Percentiles rank a stretch among this genome's conserved stretches.
phyloP scores from a whole-genome alignment of 2,797 vertebrate species.

The Myotis vivesi region DNA sequence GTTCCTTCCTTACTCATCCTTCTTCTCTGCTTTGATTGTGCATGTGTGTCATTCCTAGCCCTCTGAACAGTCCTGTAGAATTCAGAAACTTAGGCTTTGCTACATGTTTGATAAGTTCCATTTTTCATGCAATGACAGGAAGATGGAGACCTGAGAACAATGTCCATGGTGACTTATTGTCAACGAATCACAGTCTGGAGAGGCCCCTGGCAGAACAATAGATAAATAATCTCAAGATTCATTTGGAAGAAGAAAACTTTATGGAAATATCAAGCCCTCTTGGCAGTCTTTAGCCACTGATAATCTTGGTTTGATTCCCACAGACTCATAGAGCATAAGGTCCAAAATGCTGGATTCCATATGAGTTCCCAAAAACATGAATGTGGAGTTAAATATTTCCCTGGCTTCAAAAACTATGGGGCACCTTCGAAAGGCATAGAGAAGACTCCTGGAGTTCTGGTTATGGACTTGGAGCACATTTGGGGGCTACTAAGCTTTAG shows the following conservation, averaged over 20 bases:
- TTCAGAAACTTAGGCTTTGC: neutral
- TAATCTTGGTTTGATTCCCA: slow-evolving; percentile 64
- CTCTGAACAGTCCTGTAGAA: neutral
- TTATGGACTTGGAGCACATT: neutral
- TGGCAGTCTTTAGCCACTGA: slow-evolving; percentile 53
- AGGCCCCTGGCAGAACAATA: slow-evolving; percentile 35
- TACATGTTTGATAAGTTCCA: neutral
- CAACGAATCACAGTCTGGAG: neutral
- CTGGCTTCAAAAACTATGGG: neutral
- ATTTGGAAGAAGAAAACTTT: slow-evolving; percentile 53
- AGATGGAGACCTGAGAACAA: neutral
- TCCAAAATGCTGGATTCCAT: slow-evolving; percentile 36
- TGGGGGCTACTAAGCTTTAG: neutral
- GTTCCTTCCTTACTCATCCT: slow-evolving; percentile 50
- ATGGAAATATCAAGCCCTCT: slow-evolving; percentile 46
- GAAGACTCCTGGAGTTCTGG: neutral
- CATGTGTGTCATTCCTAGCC: neutral
- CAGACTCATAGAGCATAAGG: neutral
- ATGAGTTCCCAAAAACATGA: slow-evolving; percentile 22
- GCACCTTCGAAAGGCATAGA: neutral
- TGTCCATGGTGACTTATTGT: neutral
- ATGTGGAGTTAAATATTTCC: neutral
- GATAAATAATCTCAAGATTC: slow-evolving; percentile 33
- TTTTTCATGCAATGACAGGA: slow-evolving; percentile 15
- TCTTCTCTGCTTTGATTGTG: slow-evolving; percentile 49